phyloP scores from a whole-genome alignment of 2,888 invertebrate species.

The Stenoptilia bipunctidactyla region DNA sequence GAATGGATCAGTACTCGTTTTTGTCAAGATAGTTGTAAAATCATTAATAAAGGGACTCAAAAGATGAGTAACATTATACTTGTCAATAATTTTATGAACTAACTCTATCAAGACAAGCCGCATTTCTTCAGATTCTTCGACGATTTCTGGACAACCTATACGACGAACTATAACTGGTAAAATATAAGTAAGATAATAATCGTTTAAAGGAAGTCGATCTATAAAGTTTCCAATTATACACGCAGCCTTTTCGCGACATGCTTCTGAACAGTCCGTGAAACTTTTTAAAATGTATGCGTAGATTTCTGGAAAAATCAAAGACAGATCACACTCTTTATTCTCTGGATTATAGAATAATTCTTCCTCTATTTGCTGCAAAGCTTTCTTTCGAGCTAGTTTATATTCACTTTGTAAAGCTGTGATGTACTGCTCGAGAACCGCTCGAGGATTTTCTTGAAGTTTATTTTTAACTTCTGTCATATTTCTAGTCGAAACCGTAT shows the following conservation, averaged over 20 bases:
- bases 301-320: conserved; percentile 40
- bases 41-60: conserved; percentile 81
- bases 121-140: conserved; percentile 82
- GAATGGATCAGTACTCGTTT: conserved; percentile 81
- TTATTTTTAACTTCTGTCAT: conserved; percentile 34
- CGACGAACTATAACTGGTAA: conserved; percentile 82
- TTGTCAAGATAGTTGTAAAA: conserved; percentile 77
- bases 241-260: conserved; percentile 72
- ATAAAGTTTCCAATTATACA: conserved; percentile 70
- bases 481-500: conserved; percentile 10
- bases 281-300: conserved; percentile 54
- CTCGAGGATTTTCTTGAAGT: conserved; percentile 40
- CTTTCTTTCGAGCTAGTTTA: conserved; percentile 68
- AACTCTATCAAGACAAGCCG: conserved; percentile 77
- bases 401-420: conserved; percentile 71
- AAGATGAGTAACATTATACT: conserved; percentile 71
- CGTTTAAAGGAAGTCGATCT: conserved; percentile 72
- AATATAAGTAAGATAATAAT: conserved; percentile 81
- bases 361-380: conserved; percentile 64
- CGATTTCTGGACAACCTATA: conserved; percentile 81
- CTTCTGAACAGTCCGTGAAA: conserved; percentile 72
- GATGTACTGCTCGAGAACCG: conserved; percentile 39
- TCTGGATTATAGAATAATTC: conserved; percentile 50
- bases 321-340: conserved; percentile 44
- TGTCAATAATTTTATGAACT: conserved; percentile 74